phyloP scores from a whole-genome alignment of 2,888 invertebrate species.

The Apotomis capreana region DNA sequence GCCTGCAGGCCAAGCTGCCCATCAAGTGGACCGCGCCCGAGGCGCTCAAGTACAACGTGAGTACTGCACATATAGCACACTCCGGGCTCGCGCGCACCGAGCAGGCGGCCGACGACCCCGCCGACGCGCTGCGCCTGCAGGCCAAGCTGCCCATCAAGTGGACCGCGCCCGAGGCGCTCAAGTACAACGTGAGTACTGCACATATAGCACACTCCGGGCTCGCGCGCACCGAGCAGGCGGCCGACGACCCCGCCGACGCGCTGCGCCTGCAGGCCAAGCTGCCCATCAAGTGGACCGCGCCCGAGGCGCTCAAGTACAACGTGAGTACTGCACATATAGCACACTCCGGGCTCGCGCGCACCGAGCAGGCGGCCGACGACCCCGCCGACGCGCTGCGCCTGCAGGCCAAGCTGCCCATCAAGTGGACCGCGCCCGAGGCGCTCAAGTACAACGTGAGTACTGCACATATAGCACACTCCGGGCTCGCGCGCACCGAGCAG shows the following conservation, averaged over 20 bases:
- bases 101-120: constrained; percentile 76
- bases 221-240: constrained; percentile 88
- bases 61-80: constrained; percentile 85
- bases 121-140: constrained; percentile 87
- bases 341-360: constrained; percentile 95
- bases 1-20: constrained; percentile 97
- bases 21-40: constrained; percentile 99
- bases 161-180: constrained; percentile 99
- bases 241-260: constrained; percentile 82
- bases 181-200: constrained; percentile 89
- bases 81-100: constrained; percentile 96
- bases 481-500: no score
- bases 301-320: constrained; percentile 97
- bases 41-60: constrained; percentile 96
- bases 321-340: constrained; percentile 84
- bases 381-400: constrained; percentile 85
- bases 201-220: constrained; percentile 92
- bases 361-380: constrained; percentile 84
- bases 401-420: constrained; percentile 98
- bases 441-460: constrained; percentile 93
- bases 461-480: no score
- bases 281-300: constrained; percentile 99
- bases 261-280: constrained; percentile 95
- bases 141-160: constrained; percentile 99
- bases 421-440: constrained; percentile 99